Conservation (phyloP, 2,888 invertebrate genomes). For the Xestia c-nigrum region DNA sequence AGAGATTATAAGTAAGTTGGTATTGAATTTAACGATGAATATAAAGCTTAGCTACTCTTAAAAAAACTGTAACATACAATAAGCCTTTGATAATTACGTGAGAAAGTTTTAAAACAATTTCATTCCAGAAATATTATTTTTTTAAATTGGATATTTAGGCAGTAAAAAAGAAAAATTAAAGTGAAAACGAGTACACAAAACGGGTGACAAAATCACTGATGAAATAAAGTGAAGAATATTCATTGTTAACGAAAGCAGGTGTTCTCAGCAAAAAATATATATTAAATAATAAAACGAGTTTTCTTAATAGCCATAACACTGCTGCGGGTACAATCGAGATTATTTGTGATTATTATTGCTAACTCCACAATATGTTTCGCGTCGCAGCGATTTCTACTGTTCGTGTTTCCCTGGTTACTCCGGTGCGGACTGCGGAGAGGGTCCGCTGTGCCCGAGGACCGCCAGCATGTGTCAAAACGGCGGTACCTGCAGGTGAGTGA, state of each 20-base stretch:
- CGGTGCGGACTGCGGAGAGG: conserved; percentile 94
- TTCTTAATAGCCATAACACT: conserved; percentile 32
- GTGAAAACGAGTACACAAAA: conserved; percentile 69
- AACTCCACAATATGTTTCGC: conserved; percentile 28
- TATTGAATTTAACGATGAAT: not conserved
- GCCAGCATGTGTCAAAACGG: conserved; percentile 94
- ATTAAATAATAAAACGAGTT: not conserved
- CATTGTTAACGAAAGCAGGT: conserved; percentile 65
- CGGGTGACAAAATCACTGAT: not conserved
- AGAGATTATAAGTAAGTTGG: conserved; percentile 93
- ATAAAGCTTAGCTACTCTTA: not conserved
- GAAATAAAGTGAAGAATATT: conserved; percentile 56
- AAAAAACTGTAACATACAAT: not conserved
- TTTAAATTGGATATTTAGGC: conserved; percentile 38
- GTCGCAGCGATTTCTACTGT: conserved; percentile 93
- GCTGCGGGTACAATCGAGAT: conserved; percentile 37
- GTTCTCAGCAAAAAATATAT: not conserved
- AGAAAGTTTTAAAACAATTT: not conserved
- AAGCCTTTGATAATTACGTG: not conserved
- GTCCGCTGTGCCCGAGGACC: conserved; percentile 93
- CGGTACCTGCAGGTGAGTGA: conserved; percentile 95
- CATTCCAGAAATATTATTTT: not conserved
- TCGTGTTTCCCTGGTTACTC: conserved; percentile 95
- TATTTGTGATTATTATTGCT: conserved; percentile 61
- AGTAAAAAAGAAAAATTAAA: conserved; percentile 68